Base-by-base conservation (phyloP, 1,140 invertebrate genomes). In the Tribolium madens region DNA sequence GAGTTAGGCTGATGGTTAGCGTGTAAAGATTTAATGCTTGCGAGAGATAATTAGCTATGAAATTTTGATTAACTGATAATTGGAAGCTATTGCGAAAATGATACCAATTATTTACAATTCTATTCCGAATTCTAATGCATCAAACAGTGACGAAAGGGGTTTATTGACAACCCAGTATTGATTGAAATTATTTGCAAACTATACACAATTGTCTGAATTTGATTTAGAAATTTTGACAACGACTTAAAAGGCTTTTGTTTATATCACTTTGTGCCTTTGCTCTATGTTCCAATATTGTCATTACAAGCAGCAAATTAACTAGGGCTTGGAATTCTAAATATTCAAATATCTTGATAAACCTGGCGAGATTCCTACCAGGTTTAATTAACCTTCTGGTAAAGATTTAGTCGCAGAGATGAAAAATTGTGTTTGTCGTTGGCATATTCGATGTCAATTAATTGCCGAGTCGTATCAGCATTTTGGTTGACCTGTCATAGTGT, bases 21-120 rank as follows among this genome's bases (percentile, higher is more conserved):
- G 12, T 52, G 52, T 57, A 57, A 57, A 57, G 52, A 57, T 57
- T 57, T 57, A 57, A 57, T 57, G 52, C 17, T 57, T 57, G 15
- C 4, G 9, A 17, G 10, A 10, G 52, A 18, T 50, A 50, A 50
- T 17, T 50, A 10, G n/a, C 36, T 1, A 18, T 57, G 52, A 57
- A 57, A 57, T 57, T 18, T 57, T 57, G 21, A 57, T 57, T 57
- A 18, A 17, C 52, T 57, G 17, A 57, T 57, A 57, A 57, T 57
- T 57, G 52, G 6, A 3, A 57, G 36, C 36, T 10, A 42, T 42
- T 9, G n/a, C 36, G 36, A 9, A 42, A 10, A 42, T 42, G 7
- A 42, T 10, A 42, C n/a, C 36, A 42, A 42, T 10, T 10, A 10
- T 42, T 42, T n/a, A n/a, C 36, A 9, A 42, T 10, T 7, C 21